phyloP scores from a whole-genome alignment of 2,888 invertebrate species.

The Rhorus exstirpatorius region DNA sequence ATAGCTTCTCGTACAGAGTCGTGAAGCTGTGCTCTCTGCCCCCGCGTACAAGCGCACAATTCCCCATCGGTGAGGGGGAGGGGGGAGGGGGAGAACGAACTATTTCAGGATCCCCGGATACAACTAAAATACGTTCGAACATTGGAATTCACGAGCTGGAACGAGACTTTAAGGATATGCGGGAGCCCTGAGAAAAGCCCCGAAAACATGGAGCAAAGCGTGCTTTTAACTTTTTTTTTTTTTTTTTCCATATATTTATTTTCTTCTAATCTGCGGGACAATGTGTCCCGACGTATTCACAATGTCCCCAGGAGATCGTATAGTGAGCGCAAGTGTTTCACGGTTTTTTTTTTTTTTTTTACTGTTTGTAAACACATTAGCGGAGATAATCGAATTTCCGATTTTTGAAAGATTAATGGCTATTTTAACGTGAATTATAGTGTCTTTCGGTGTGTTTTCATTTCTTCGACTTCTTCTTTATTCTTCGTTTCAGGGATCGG shows the following conservation, averaged over 20 bases:
- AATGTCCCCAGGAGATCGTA: conserved; percentile 15
- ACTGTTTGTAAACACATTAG: conserved; percentile 71
- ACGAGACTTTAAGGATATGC: conserved; percentile 33
- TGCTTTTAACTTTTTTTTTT: neutral
- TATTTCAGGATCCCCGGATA: conserved; percentile 80
- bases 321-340: conserved; percentile 20
- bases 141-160: conserved; percentile 74
- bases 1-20: conserved; percentile 25
- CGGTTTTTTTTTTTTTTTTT: conserved; percentile 39
- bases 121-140: conserved; percentile 70
- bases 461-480: conserved; percentile 4
- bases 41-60: conserved; percentile 65
- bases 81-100: no score
- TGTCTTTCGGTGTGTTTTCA: conserved; percentile 51
- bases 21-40: conserved; percentile 59
- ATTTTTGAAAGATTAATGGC: conserved; percentile 59
- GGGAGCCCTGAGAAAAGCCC: conserved; percentile 62
- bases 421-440: conserved; percentile 69
- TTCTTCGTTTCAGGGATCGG: neutral
- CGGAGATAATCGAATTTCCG: conserved; percentile 58
- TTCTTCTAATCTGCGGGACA: conserved; percentile 11
- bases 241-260: neutral
- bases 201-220: conserved; percentile 33
- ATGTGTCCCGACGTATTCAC: conserved; percentile 21
- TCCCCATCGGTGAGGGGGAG: conserved; percentile 36